Percentiles rank a stretch among this genome's conserved stretches.
Conservation (phyloP, 2,797 vertebrate genomes). For the Cephalopachus bancanus region DNA sequence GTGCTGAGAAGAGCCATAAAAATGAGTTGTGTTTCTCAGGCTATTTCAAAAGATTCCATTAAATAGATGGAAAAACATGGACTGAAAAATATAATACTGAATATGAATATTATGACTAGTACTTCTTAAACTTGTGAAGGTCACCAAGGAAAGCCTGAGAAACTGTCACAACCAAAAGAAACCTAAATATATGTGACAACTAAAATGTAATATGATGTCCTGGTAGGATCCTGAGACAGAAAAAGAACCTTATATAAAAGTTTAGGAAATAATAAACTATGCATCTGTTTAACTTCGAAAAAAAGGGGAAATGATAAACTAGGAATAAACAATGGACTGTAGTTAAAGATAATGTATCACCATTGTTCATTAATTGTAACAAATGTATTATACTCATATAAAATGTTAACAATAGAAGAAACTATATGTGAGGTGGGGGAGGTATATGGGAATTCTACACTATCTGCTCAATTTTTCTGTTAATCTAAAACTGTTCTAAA, state of each 20-base stretch:
- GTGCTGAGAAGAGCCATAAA: slow-evolving; percentile 50
- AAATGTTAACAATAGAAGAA: slow-evolving; percentile 31
- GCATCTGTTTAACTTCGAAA: too few relatives aligned
- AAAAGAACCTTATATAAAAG: slow-evolving; percentile 19
- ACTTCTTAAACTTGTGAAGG: slow-evolving; percentile 47
- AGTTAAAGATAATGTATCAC: neutral
- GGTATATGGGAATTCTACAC: neutral
- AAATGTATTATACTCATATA: slow-evolving; percentile 11
- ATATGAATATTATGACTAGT: slow-evolving; percentile 40
- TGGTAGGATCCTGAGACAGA: neutral
- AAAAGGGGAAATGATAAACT: neutral
- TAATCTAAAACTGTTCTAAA: slow-evolving; percentile 36
- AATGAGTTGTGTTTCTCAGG: slow-evolving; percentile 50
- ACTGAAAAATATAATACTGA: slow-evolving; percentile 55
- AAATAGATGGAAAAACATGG: slow-evolving; percentile 45
- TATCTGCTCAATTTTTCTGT: slow-evolving; percentile 21
- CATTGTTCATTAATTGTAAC: slow-evolving; percentile 24
- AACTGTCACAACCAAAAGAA: slow-evolving; percentile 34
- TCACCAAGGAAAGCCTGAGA: slow-evolving; percentile 53
- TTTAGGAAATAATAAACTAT: neutral
- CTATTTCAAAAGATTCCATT: slow-evolving; percentile 51
- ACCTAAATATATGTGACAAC: neutral
- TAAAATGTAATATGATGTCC: neutral
- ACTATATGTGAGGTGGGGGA: neutral
- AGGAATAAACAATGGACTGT: slow-evolving; percentile 11